Evolutionary conservation across 2,113 vertebrate genomes (phyloP), one percentile per base, ranked within the genome.

Genomic region (Aphyosemion australe): DNA sequence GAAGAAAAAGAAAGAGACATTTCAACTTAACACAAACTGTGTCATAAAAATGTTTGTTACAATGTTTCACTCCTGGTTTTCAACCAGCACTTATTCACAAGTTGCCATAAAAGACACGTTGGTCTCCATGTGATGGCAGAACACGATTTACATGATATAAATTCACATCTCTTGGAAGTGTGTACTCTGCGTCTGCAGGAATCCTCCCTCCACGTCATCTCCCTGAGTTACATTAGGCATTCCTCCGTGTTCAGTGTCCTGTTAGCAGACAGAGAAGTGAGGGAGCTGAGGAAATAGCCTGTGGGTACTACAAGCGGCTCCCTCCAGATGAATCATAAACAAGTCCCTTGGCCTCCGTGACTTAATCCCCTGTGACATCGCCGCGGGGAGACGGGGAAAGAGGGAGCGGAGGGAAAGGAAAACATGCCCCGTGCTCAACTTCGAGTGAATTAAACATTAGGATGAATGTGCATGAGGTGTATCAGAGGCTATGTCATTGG

Each of bases 391-490:
- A 67, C 7, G 53, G 65, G 63, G 78, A 70, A 80, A 69, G 32
- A 66, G 68, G 73, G 67, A 82, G 77, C 11, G 16, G 37, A 50
- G 60, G 55, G 45, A 69, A 74, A 82, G 52, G 74, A 76, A 87
- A 86, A 88, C 83, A 87, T 57, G 75, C 72, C 66, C 79, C 18
- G 62, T 70, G 74, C 73, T 84, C 78, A 76, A 86, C 74, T 87
- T 77, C 74, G 83, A 84, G 83, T 87, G 81, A 91, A 91, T 89
- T 79, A 84, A 85, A 87, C 86, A 89, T 88, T 68, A 79, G 75
- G 58, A 83, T 72, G 82, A 84, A 88, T 85, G 78, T 76, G 69
- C 16, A 85, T 75, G 80, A 84, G 73, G 83, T 84, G 79, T 79
- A 83, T 84, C 75, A 80, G 67, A 83, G 80, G 80, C 77, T 80